Percentiles rank a stretch among this genome's conserved stretches.
Evolutionary conservation across 2,113 vertebrate species (phyloP).

Genomic region (Tichodroma muraria): DNA sequence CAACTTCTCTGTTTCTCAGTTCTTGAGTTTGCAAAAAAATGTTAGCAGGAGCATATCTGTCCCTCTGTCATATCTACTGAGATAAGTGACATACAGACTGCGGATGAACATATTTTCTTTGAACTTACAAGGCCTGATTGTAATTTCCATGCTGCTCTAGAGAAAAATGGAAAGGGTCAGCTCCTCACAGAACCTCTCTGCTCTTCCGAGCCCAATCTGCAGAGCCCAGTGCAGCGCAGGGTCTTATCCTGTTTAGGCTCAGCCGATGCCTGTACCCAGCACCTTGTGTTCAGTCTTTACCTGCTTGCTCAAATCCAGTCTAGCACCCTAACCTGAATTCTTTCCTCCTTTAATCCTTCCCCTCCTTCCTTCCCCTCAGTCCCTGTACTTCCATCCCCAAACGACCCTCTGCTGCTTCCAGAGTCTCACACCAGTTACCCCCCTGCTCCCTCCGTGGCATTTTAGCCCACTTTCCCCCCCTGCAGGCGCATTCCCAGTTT

Average conservation of each 20-base stretch:
- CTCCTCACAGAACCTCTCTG: background rate
- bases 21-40: background rate
- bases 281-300: background rate
- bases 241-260: fast-evolving
- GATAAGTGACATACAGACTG: background rate
- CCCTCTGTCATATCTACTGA: background rate
- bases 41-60: fast-evolving
- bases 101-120: background rate
- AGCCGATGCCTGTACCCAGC: background rate
- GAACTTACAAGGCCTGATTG: background rate
- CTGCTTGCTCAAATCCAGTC: background rate
- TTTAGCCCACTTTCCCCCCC: background rate
- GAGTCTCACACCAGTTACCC: background rate
- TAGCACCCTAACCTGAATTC: background rate
- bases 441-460: background rate
- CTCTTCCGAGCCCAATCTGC: background rate
- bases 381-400: background rate
- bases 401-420: background rate
- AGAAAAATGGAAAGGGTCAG: background rate
- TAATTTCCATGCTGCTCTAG: background rate
- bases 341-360: background rate
- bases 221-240: background rate
- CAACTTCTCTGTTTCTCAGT: background rate
- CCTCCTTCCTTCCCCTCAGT: background rate
- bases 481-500: background rate